These are phyloP conservation scores for Meandrina meandrites DNA, from an alignment of 92 coral and sea anemone genomes.

Conservation along the genomic window DNA sequence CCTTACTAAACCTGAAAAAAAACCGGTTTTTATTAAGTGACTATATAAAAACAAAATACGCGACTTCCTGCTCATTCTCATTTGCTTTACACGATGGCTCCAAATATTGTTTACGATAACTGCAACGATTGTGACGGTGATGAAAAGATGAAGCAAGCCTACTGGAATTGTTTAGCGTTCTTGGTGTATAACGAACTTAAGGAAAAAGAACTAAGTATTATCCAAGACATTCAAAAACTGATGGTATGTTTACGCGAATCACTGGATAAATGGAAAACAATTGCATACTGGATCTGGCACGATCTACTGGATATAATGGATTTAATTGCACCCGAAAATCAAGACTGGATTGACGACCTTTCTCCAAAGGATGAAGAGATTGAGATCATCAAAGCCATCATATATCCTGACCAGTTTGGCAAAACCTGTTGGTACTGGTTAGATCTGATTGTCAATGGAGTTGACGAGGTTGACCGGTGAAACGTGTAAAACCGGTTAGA, in stretches of 20 bases:
- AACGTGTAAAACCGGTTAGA: not conserved
- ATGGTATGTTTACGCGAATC: not conserved
- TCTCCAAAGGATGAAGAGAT: not conserved
- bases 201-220: not conserved
- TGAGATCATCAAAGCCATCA: not conserved
- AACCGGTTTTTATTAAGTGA: not conserved
- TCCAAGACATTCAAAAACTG: not conserved
- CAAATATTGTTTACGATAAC: not conserved
- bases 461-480: slow-evolving; percentile 1
- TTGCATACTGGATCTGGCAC: slow-evolving; percentile 21
- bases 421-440: slow-evolving; percentile 49
- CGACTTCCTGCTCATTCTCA: not conserved
- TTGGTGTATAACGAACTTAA: not conserved
- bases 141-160: not conserved
- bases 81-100: not conserved
- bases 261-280: not conserved
- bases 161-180: not conserved
- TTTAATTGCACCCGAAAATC: slow-evolving; percentile 1
- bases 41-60: no score
- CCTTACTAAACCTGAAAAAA: slow-evolving; percentile 18
- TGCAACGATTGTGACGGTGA: not conserved
- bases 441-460: slow-evolving; percentile 4
- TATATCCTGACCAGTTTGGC: slow-evolving; percentile 8
- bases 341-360: slow-evolving; percentile 28
- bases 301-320: slow-evolving; percentile 4